A percentile compares a stretch with the other conserved stretches of the same genome.
Evolutionary conservation across 2,888 invertebrate species (phyloP).

Genomic region (Rotaria sp.): DNA sequence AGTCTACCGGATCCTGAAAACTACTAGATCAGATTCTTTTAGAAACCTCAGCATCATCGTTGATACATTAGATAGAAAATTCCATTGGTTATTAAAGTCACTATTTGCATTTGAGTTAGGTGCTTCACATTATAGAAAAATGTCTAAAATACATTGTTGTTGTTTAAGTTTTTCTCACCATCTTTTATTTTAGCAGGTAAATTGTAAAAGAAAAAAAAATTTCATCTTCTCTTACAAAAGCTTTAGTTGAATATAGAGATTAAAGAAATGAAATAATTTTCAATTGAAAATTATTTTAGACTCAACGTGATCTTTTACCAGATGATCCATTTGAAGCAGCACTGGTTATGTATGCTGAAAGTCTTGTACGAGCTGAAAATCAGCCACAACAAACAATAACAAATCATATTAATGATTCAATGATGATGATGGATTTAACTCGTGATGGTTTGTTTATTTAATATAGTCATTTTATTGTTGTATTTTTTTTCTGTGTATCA

Average conservation of each 20-base stretch:
- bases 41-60: too few species aligned
- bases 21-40: too few species aligned
- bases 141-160: too few species aligned
- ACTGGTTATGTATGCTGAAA: constrained; percentile 20
- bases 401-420: constrained; percentile 46
- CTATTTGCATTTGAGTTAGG: too few species aligned
- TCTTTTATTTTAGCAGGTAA: too few species aligned
- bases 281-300: not conserved
- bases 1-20: too few species aligned
- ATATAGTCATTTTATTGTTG: not conserved
- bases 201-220: not conserved
- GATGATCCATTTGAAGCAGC: constrained; percentile 21
- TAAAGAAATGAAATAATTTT: not conserved
- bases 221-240: not conserved
- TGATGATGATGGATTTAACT: not conserved
- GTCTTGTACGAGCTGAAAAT: constrained; percentile 31
- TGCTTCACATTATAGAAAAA: too few species aligned
- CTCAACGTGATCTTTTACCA: not conserved
- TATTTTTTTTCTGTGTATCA: not conserved
- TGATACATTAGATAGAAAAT: too few species aligned
- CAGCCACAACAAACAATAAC: constrained; percentile 42
- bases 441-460: not conserved
- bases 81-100: too few species aligned
- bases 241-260: too few species aligned
- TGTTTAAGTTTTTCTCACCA: too few species aligned